Percentiles rank a stretch among this genome's conserved stretches.
Evolutionary conservation across 2,888 invertebrate species (phyloP).

Genomic region (Blera fallax): DNA sequence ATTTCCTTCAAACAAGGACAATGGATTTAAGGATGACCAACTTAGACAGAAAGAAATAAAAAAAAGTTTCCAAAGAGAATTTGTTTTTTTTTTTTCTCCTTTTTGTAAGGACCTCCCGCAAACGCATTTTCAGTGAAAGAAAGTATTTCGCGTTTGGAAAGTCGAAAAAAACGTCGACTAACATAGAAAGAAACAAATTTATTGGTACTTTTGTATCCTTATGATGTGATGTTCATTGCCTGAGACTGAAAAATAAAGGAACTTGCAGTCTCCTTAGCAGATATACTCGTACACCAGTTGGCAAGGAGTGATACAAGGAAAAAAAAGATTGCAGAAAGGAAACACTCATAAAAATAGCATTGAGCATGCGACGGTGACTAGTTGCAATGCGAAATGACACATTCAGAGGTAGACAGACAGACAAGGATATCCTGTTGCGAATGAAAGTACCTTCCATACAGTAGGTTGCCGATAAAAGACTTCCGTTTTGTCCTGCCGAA

Average conservation of each 20-base stretch:
- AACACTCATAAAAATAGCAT: constrained; percentile 64
- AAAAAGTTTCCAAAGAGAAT: neutral
- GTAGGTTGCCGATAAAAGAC: constrained; percentile 5
- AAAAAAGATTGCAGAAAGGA: constrained; percentile 41
- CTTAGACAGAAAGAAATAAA: constrained; percentile 16
- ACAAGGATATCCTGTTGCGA: constrained; percentile 31
- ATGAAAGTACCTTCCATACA: neutral
- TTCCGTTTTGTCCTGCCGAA: neutral
- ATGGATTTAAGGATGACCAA: constrained; percentile 61
- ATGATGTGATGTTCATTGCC: constrained; percentile 56
- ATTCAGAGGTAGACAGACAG: constrained; percentile 38
- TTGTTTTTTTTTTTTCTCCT: neutral
- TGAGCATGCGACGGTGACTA: constrained; percentile 48
- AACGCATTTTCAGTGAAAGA: neutral
- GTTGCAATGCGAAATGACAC: constrained; percentile 46
- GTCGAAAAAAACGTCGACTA: neutral
- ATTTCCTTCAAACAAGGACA: constrained; percentile 63
- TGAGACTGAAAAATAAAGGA: constrained; percentile 44
- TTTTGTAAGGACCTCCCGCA: constrained; percentile 18
- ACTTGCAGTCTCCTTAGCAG: constrained; percentile 12
- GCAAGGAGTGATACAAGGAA: neutral
- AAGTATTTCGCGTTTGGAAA: neutral
- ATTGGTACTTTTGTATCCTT: constrained; percentile 50
- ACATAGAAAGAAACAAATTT: constrained; percentile 37
- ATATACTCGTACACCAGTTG: neutral